These are phyloP conservation scores for Heliconius melpomene DNA, from an alignment of 1,140 invertebrate genomes.

Conservation along the genomic window DNA sequence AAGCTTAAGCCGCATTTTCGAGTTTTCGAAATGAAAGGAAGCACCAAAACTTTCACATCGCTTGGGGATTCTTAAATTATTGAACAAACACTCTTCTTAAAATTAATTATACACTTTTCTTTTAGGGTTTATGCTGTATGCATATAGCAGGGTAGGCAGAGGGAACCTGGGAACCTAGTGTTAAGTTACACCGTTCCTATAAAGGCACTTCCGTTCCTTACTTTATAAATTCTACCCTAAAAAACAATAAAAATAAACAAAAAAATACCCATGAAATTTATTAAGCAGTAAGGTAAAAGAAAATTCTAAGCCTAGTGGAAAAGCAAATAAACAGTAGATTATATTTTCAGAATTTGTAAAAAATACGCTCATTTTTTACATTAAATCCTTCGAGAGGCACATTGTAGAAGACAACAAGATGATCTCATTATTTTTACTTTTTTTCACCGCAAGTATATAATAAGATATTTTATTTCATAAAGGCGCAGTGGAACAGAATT, in stretches of 20 bases:
- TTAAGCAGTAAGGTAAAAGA: too few relatives aligned
- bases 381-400: slow-evolving; percentile 2
- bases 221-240: too few relatives aligned
- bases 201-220: too few relatives aligned
- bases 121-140: too few relatives aligned
- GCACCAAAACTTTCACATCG: slow-evolving; percentile 18
- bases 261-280: too few relatives aligned
- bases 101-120: slow-evolving; percentile 1
- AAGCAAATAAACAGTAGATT: not conserved
- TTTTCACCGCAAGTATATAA: not conserved
- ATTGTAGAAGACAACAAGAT: slow-evolving; percentile 15
- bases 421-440: slow-evolving; percentile 13
- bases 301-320: not conserved
- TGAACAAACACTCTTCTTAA: slow-evolving; percentile 6
- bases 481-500: not conserved
- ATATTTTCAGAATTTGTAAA: not conserved
- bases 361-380: slow-evolving; percentile 8
- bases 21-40: slow-evolving; percentile 17
- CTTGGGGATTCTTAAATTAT: slow-evolving; percentile 25
- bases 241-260: too few relatives aligned
- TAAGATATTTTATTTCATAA: not conserved
- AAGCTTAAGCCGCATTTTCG: slow-evolving; percentile 23
- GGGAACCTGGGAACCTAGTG: too few relatives aligned
- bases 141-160: too few relatives aligned
- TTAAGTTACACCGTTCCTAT: too few relatives aligned